phyloP scores from a whole-genome alignment of 2,888 invertebrate species.

The Odontothrips loti region DNA sequence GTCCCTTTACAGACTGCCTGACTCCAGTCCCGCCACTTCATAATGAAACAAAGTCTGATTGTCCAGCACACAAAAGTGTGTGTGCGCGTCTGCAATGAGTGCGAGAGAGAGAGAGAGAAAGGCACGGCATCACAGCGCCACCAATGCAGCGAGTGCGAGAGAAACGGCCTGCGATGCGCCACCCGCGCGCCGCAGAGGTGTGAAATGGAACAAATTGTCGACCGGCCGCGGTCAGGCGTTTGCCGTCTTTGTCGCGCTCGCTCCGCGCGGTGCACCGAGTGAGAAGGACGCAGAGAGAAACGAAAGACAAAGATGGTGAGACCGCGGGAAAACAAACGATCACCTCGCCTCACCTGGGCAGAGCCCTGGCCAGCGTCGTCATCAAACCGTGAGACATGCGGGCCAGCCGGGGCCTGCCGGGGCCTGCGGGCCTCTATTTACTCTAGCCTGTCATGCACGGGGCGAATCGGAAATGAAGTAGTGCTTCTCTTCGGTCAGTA shows the following conservation, averaged over 20 bases:
- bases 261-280: neutral
- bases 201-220: neutral
- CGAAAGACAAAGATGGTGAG: too few relatives aligned
- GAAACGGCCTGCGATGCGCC: too few relatives aligned
- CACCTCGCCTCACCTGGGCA: too few relatives aligned
- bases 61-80: neutral
- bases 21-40: too few relatives aligned
- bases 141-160: neutral
- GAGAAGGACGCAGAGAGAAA: neutral
- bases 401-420: too few relatives aligned
- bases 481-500: too few relatives aligned
- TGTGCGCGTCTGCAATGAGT: neutral
- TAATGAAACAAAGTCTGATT: neutral
- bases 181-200: neutral
- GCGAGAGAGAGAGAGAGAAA: neutral
- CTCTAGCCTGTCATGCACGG: too few relatives aligned
- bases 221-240: neutral
- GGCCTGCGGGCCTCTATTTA: too few relatives aligned
- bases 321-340: too few relatives aligned
- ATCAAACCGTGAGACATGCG: too few relatives aligned
- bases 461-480: too few relatives aligned
- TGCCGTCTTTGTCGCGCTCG: neutral
- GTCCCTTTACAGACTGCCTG: neutral
- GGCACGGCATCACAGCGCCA: neutral
- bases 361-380: too few relatives aligned